Evolutionary conservation across 1,140 invertebrate species (phyloP).

Genomic region (Drosophila sechellia): DNA sequence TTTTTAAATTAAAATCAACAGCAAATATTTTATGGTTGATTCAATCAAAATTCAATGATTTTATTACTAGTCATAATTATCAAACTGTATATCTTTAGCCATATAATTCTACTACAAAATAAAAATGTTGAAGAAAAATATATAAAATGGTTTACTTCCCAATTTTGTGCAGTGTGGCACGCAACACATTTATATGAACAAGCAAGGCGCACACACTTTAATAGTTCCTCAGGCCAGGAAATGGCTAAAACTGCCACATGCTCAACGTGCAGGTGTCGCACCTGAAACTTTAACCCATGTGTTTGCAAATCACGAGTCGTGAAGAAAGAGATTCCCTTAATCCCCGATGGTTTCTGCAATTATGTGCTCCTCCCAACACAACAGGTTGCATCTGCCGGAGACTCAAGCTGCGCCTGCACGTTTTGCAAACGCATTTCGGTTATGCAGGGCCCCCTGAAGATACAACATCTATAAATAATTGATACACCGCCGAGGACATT

Average conservation of each 20-base stretch:
- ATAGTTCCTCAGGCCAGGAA: neutral
- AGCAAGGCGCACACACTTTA: slow-evolving; percentile 1
- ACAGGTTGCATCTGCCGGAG: slow-evolving; percentile 1
- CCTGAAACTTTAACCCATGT: slow-evolving; percentile 3
- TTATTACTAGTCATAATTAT: too few species aligned
- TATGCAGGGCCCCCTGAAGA: slow-evolving; percentile 31
- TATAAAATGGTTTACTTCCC: too few species aligned
- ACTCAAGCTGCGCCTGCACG: slow-evolving; percentile 12
- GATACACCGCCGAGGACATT: slow-evolving; percentile 12
- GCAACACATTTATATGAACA: slow-evolving; percentile 3
- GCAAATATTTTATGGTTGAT: too few species aligned
- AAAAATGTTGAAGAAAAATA: too few species aligned
- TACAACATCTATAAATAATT: slow-evolving; percentile 28
- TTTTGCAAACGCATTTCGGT: slow-evolving; percentile 43
- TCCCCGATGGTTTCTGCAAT: slow-evolving; percentile 9
- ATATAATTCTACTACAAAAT: too few species aligned
- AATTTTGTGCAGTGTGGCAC: neutral
- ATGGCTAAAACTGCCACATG: slow-evolving; percentile 8
- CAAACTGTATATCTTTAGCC: too few species aligned
- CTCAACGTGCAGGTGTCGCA: slow-evolving; percentile 13
- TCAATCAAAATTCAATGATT: too few species aligned
- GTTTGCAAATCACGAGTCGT: slow-evolving; percentile 13
- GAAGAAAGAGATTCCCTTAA: neutral
- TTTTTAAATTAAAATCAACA: too few species aligned
- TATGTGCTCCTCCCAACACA: slow-evolving; percentile 5